Evolutionary conservation across 1,140 invertebrate genomes (phyloP), one percentile per base, ranked within the genome.

Genomic region (Drosophila baimaii): DNA sequence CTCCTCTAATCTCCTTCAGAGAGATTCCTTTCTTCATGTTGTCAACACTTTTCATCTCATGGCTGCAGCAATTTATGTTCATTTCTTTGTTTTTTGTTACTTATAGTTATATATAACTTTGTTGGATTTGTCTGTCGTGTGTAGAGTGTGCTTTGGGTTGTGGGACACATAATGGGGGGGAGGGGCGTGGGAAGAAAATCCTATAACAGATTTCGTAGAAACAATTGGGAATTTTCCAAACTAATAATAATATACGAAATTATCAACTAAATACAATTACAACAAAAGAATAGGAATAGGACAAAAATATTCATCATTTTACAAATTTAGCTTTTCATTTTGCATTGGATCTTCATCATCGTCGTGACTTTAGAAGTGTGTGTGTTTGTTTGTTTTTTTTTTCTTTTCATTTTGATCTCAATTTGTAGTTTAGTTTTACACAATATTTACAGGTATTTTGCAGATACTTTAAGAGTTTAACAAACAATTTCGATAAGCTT

Each of bases 141-240:
- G 58, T 46, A 31, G 58, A 75, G 56, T 46, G 77, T 29, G 62
- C 25, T 56, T 19, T 19, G 25, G 37, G 25, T 33, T 37, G 29
- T 27, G 15, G n/a, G 19, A 10, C 6, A 66, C 17, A 19, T 31
- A 44, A 72, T 71, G 52, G 13, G 64, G 21, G 25, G 10, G n/a
- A n/a, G n/a, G n/a, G n/a, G n/a, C n/a, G n/a, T n/a, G n/a, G n/a
- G n/a, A 15, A 57, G 54, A 74, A 80, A 86, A 89, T 86, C 82
- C 85, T 88, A 86, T 77, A 86, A 86, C 82, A 86, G 82, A 88
- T 86, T 85, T 84, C 47, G 29, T 66, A 65, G 61, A 56, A 72
- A 63, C 57, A 64, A 58, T 63, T 54, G 44, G 77, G 70, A 78
- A 65, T 73, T 75, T 58, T 74, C 37, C 47, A 85, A 85, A 75